A percentile compares a stretch with the other conserved stretches of the same genome.
Conservation (phyloP, 2,113 vertebrate species). For the Acanthochromis polyacanthus region DNA sequence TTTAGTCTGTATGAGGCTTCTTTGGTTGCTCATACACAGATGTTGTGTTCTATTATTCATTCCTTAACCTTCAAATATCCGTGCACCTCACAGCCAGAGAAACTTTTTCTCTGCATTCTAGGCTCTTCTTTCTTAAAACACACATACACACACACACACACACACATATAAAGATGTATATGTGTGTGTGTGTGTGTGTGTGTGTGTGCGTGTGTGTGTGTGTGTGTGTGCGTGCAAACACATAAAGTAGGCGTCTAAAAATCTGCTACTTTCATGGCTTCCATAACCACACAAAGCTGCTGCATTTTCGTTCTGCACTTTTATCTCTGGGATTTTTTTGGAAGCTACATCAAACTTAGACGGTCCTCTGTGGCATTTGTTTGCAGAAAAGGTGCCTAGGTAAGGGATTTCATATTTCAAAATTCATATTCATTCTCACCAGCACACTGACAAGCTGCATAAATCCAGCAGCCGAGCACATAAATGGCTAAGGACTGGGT, state of each 20-base stretch:
- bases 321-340: neutral
- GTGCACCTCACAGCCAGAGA: no score
- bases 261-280: conserved; percentile 25
- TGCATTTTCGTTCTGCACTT: neutral
- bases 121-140: no score
- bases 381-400: no score
- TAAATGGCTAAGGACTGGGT: conserved; percentile 22
- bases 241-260: conserved; percentile 15
- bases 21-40: no score
- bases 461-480: conserved; percentile 22
- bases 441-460: conserved; percentile 14
- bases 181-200: neutral
- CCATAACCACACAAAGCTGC: neutral
- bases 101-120: no score
- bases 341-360: conserved; percentile 14
- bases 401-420: conserved; percentile 11
- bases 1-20: no score
- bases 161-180: neutral
- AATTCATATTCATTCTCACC: conserved; percentile 22
- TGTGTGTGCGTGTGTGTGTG: no score
- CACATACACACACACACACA: no score
- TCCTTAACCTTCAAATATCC: no score
- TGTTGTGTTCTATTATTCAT: no score
- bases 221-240: neutral
- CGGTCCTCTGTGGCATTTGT: neutral